phyloP scores from a whole-genome alignment of 2,888 invertebrate genomes.

The Thereva nobilitata region DNA sequence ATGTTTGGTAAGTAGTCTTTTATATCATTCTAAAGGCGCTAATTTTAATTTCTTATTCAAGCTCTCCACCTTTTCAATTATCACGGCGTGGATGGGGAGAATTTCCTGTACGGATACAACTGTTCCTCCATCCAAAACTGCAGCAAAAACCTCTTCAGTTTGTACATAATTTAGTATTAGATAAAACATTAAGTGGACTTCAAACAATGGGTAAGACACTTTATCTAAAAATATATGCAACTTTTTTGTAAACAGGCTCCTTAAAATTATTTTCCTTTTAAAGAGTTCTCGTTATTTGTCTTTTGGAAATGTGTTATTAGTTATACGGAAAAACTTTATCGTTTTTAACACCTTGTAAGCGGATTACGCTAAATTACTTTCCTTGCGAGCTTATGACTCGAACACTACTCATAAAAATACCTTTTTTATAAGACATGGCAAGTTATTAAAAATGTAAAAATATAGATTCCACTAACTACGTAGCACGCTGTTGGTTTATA shows the following conservation, averaged over 20 bases:
- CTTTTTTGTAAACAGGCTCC: no score
- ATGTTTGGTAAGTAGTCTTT: slow-evolving; percentile 67
- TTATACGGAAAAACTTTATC: no score
- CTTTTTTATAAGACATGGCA: no score
- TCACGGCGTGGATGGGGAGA: slow-evolving; percentile 91
- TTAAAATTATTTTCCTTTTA: no score
- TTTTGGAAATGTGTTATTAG: no score
- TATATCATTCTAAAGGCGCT: neutral
- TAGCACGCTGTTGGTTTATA: no score
- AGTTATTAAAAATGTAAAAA: no score
- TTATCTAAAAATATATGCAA: neutral
- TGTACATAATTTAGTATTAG: slow-evolving; percentile 78
- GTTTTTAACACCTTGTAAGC: slow-evolving; percentile 8
- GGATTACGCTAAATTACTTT: neutral
- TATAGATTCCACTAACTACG: no score
- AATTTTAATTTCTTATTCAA: slow-evolving; percentile 49
- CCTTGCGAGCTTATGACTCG: neutral
- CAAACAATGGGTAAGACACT: slow-evolving; percentile 71
- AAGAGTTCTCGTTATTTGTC: no score
- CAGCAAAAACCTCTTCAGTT: slow-evolving; percentile 79
- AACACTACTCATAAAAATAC: neutral
- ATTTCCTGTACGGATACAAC: slow-evolving; percentile 79
- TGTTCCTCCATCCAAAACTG: slow-evolving; percentile 72
- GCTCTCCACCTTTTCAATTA: slow-evolving; percentile 80
- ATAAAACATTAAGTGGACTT: slow-evolving; percentile 79